Conservation (phyloP, 2,888 invertebrate species). For the Acleris holmiana region DNA sequence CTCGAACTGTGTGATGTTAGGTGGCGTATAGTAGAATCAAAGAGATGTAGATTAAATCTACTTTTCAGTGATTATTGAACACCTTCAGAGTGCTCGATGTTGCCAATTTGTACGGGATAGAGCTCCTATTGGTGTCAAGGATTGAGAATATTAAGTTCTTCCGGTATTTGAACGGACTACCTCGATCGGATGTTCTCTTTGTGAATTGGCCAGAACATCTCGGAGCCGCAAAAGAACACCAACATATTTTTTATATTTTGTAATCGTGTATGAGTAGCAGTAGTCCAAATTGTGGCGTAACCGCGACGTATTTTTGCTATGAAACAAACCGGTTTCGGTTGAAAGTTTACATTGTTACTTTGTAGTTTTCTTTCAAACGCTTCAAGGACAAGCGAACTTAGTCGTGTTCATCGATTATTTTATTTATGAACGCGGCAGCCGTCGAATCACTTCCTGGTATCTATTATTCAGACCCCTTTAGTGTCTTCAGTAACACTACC, state of each 20-base stretch:
- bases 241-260: slow-evolving; percentile 12
- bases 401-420: slow-evolving; percentile 10
- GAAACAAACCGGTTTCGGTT: slow-evolving; percentile 11
- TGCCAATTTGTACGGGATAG: slow-evolving; percentile 15
- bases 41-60: slow-evolving; percentile 10
- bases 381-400: not conserved
- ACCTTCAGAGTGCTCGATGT: slow-evolving; percentile 2
- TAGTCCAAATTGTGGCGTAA: slow-evolving; percentile 11
- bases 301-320: slow-evolving; percentile 29
- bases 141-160: not conserved
- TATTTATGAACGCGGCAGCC: not conserved
- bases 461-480: not conserved
- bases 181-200: slow-evolving; percentile 20
- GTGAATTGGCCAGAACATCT: slow-evolving; percentile 3
- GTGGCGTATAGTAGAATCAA: not conserved
- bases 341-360: slow-evolving; percentile 24
- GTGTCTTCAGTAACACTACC: not conserved
- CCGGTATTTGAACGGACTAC: not conserved
- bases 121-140: not conserved
- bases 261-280: slow-evolving; percentile 12
- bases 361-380: not conserved
- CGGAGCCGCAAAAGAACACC: not conserved
- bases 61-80: not conserved
- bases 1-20: slow-evolving; percentile 17
- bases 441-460: slow-evolving; percentile 2